Conservation (phyloP, 2,888 invertebrate genomes). For the Dexiosoma caninum region DNA sequence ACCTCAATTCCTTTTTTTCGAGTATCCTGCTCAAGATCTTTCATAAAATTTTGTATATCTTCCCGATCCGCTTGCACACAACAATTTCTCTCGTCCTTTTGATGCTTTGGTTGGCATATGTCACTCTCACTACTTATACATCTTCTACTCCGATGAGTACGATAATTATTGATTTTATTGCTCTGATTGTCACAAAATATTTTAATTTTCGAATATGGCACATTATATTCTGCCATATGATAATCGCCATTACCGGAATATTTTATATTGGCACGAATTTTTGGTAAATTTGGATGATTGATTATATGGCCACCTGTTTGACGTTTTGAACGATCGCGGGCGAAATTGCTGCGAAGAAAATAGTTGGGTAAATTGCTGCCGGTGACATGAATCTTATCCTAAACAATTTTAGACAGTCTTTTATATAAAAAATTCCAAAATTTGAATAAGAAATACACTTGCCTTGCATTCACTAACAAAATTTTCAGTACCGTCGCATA, state of each 20-base stretch:
- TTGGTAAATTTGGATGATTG: slow-evolving; percentile 72
- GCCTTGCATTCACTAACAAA: slow-evolving; percentile 64
- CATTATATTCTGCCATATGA: slow-evolving; percentile 68
- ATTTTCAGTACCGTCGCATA: slow-evolving; percentile 69
- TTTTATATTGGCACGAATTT: slow-evolving; percentile 75
- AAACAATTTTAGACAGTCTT: background rate
- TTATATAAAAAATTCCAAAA: background rate
- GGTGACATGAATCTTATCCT: slow-evolving; percentile 52
- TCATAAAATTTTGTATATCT: slow-evolving; percentile 72
- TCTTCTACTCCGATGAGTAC: slow-evolving; percentile 62
- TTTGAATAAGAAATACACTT: background rate
- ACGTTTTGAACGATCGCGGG: slow-evolving; percentile 68
- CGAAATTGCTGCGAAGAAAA: slow-evolving; percentile 64
- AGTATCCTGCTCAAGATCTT: slow-evolving; percentile 72
- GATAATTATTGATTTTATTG: slow-evolving; percentile 71
- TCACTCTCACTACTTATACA: slow-evolving; percentile 60
- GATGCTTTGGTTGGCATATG: slow-evolving; percentile 62
- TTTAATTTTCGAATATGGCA: slow-evolving; percentile 72
- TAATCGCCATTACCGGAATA: slow-evolving; percentile 74
- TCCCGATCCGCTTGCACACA: slow-evolving; percentile 75
- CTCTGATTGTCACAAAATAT: slow-evolving; percentile 67
- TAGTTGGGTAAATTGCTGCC: slow-evolving; percentile 37
- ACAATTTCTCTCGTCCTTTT: slow-evolving; percentile 69
- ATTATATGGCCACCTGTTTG: slow-evolving; percentile 69
- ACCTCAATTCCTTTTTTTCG: slow-evolving; percentile 76